Percentiles rank a stretch among this genome's conserved stretches.
These are phyloP conservation scores for Pseudomyrmex flavicornis DNA, from an alignment of 1,140 invertebrate species.

Conservation along the genomic window DNA sequence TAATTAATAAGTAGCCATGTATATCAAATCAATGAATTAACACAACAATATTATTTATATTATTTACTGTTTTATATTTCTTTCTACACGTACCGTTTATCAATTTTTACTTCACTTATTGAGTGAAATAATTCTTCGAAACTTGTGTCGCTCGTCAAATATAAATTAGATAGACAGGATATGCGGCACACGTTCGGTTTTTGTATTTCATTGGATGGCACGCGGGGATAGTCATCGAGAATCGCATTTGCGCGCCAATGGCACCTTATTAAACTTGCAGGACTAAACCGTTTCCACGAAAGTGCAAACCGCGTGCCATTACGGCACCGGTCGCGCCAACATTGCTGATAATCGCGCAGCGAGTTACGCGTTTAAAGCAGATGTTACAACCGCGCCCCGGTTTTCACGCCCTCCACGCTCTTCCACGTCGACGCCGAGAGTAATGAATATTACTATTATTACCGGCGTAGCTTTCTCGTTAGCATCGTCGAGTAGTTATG, in stretches of 20 bases:
- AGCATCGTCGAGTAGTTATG: slow-evolving; percentile 33
- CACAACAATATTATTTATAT: no score
- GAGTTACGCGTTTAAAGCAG: slow-evolving; percentile 57
- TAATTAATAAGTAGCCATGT: background rate
- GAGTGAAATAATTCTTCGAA: background rate
- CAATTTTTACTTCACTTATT: slow-evolving; percentile 15
- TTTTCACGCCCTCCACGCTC: slow-evolving; percentile 38
- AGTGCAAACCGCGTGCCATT: slow-evolving; percentile 41
- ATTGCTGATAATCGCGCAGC: slow-evolving; percentile 61
- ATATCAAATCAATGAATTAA: no score
- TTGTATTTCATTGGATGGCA: background rate
- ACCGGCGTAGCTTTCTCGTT: slow-evolving; percentile 48
- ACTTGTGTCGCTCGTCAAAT: background rate
- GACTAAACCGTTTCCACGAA: slow-evolving; percentile 52
- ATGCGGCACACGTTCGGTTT: no score
- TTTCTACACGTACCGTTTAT: background rate
- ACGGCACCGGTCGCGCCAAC: slow-evolving; percentile 48
- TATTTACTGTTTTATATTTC: no score
- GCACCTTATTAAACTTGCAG: slow-evolving; percentile 47
- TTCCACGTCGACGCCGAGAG: slow-evolving; percentile 15
- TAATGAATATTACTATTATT: slow-evolving; percentile 62
- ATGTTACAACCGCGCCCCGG: slow-evolving; percentile 48
- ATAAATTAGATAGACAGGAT: no score
- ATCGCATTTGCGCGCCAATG: background rate
- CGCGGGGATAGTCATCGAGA: background rate